These are phyloP conservation scores for Urocolius indicus DNA, from an alignment of 2,113 vertebrate genomes.

Conservation along the genomic window DNA sequence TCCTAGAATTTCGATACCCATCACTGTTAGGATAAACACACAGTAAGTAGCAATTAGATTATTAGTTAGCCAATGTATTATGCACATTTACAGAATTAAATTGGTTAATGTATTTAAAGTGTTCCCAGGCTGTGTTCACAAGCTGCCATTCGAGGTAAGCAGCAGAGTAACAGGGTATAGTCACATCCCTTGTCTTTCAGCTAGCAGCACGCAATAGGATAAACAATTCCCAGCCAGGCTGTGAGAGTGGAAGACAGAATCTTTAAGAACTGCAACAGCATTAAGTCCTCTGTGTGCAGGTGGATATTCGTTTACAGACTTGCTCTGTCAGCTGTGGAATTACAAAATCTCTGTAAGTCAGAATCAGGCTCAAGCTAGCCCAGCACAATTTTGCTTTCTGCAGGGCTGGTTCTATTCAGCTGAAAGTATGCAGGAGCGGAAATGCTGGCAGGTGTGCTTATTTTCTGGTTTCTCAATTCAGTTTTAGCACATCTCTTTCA, in stretches of 20 bases:
- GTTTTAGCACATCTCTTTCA: background rate
- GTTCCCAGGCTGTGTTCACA: background rate
- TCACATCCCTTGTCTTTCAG: fast-evolving
- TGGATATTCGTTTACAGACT: background rate
- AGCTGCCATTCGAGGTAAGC: background rate
- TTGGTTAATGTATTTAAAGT: background rate
- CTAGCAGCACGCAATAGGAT: background rate
- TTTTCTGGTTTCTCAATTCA: background rate
- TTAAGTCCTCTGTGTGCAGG: background rate
- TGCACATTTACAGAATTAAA: background rate
- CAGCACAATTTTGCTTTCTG: background rate
- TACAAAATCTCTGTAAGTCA: background rate
- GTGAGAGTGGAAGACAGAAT: background rate
- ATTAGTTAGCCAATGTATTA: background rate
- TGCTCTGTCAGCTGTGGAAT: background rate
- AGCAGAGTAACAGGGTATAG: background rate
- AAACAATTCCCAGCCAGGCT: background rate
- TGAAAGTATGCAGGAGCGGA: background rate
- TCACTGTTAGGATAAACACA: background rate
- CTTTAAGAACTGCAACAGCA: background rate
- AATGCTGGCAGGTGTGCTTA: background rate
- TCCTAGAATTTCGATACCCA: background rate
- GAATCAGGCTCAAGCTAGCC: background rate
- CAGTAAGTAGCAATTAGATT: background rate
- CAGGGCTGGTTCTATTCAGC: background rate